These are phyloP conservation scores for Rissa tridactyla DNA, from an alignment of 2,113 vertebrate species.

Conservation along the genomic window DNA sequence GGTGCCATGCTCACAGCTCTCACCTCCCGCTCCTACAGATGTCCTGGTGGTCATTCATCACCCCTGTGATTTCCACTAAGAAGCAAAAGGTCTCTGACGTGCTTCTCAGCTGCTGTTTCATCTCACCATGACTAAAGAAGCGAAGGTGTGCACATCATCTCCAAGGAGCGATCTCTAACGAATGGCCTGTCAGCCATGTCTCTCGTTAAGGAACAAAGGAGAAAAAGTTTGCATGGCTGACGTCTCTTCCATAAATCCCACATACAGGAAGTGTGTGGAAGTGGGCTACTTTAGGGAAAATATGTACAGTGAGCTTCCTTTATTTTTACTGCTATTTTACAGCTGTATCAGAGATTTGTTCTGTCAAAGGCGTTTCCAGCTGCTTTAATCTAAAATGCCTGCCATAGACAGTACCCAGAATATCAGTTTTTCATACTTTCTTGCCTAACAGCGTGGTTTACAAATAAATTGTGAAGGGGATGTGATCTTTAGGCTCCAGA, in stretches of 20 bases:
- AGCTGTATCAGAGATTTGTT: background rate
- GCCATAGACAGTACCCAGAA: background rate
- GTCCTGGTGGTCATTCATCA: conserved; percentile 69
- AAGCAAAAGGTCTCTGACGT: conserved; percentile 56
- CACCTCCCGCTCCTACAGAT: conserved; percentile 58
- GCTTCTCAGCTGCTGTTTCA: conserved; percentile 72
- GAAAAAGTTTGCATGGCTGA: conserved; percentile 27
- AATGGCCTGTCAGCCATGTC: conserved; percentile 64
- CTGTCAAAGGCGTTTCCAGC: background rate
- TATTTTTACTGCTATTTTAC: background rate
- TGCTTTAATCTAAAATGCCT: background rate
- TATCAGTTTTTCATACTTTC: background rate
- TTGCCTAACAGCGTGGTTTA: background rate
- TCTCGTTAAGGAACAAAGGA: conserved; percentile 67
- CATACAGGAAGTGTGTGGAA: conserved; percentile 28
- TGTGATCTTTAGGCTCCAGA: background rate
- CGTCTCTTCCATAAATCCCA: conserved; percentile 65
- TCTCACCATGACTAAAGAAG: conserved; percentile 80
- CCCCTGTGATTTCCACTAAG: conserved; percentile 51
- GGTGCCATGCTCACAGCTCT: conserved; percentile 34
- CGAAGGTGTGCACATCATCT: conserved; percentile 69
- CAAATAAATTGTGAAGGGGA: background rate
- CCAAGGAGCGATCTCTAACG: conserved; percentile 43
- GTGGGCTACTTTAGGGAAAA: background rate
- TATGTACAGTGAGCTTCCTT: background rate